These are phyloP conservation scores for Noctua pronuba DNA, from an alignment of 2,888 invertebrate genomes.

Conservation along the genomic window DNA sequence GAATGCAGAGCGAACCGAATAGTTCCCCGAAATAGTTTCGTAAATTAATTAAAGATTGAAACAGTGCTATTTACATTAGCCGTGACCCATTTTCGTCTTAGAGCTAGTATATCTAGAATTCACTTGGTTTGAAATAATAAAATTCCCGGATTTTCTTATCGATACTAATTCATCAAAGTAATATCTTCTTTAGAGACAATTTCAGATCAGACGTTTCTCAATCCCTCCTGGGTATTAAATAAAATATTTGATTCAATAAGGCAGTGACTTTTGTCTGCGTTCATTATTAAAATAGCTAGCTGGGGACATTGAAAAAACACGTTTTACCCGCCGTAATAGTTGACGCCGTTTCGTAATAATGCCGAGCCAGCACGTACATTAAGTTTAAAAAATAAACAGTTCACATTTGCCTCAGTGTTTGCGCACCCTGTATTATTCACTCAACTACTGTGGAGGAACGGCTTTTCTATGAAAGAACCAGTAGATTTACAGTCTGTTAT, in stretches of 20 bases:
- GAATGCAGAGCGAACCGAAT: constrained; percentile 7
- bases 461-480: constrained; percentile 68
- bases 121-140: constrained; percentile 5
- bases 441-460: constrained; percentile 55
- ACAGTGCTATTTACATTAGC: constrained; percentile 31
- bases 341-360: constrained; percentile 24
- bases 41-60: constrained; percentile 53
- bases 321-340: constrained; percentile 13
- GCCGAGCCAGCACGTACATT: constrained; percentile 5
- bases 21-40: constrained; percentile 37
- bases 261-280: constrained; percentile 30
- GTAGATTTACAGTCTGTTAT: constrained; percentile 77
- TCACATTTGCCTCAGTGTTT: constrained; percentile 22
- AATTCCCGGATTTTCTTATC: constrained; percentile 7
- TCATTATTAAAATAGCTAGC: constrained; percentile 34
- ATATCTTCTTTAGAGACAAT: constrained; percentile 32
- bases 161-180: constrained; percentile 40
- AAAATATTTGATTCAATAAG: constrained; percentile 37
- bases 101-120: not conserved
- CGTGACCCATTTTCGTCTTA: not conserved
- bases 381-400: constrained; percentile 56
- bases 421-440: constrained; percentile 47
- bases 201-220: constrained; percentile 17
- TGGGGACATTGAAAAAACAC: constrained; percentile 17
- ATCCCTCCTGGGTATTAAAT: constrained; percentile 26